Conservation (phyloP, 2,113 vertebrate genomes). For the Notarius lentiginosus region DNA sequence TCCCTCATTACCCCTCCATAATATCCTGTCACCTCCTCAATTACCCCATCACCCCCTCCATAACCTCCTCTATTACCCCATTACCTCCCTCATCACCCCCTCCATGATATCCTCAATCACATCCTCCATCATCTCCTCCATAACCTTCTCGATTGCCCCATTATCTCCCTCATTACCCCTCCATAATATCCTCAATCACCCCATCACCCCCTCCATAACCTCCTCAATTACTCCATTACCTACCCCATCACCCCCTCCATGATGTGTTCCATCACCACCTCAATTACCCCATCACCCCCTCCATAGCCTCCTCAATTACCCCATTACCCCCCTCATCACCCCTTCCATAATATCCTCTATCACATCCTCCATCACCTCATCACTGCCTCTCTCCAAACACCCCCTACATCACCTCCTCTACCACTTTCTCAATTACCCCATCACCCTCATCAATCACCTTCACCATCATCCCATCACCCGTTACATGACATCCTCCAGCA, state of each 20-base stretch:
- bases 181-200: neutral
- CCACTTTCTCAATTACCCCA: neutral
- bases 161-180: neutral
- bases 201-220: neutral
- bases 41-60: neutral
- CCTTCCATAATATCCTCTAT: neutral
- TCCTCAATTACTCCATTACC: neutral
- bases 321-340: no score
- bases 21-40: neutral
- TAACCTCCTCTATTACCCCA: neutral
- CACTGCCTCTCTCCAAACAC: neutral
- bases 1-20: neutral
- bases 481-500: neutral
- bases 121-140: neutral
- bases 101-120: neutral
- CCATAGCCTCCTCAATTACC: neutral
- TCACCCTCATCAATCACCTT: neutral
- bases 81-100: neutral
- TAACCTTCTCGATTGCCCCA: neutral
- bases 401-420: neutral
- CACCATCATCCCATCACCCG: neutral
- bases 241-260: neutral
- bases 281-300: neutral
- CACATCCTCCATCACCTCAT: neutral
- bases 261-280: neutral